These are phyloP conservation scores for Coelopa pilipes DNA, from an alignment of 2,888 invertebrate species.

Conservation along the genomic window DNA sequence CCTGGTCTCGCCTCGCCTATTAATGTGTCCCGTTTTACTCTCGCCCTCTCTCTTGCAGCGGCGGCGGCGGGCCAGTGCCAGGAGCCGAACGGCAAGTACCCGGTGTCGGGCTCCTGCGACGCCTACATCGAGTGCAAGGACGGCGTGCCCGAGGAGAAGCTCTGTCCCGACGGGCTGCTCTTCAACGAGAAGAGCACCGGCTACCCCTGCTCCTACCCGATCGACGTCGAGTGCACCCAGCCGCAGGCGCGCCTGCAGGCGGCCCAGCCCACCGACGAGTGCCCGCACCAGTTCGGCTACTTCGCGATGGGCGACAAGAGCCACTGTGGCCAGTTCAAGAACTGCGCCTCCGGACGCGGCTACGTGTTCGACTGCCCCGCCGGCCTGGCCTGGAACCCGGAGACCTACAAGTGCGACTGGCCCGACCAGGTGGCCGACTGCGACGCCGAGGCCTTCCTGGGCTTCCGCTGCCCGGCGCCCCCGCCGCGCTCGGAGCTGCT, in stretches of 20 bases:
- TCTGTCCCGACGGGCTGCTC: constrained; percentile 84
- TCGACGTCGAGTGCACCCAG: constrained; percentile 81
- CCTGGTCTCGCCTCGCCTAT: constrained; percentile 40
- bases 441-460: constrained; percentile 81
- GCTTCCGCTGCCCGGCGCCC: constrained; percentile 81
- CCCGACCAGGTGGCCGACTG: constrained; percentile 85
- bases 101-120: constrained; percentile 78
- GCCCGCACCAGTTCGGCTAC: constrained; percentile 86
- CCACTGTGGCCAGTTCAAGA: constrained; percentile 83
- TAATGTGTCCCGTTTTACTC: constrained; percentile 47
- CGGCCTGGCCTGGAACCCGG: constrained; percentile 81
- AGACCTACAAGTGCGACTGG: constrained; percentile 85
- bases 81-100: constrained; percentile 76
- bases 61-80: constrained; percentile 68
- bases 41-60: constrained; percentile 49
- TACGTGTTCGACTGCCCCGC: constrained; percentile 82
- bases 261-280: constrained; percentile 75
- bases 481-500: constrained; percentile 63
- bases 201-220: constrained; percentile 87
- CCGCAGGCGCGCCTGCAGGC: constrained; percentile 73
- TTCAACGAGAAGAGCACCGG: constrained; percentile 79
- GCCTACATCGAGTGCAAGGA: constrained; percentile 78
- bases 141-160: constrained; percentile 78
- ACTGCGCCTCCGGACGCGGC: constrained; percentile 82
- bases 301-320: constrained; percentile 75